Percentiles rank a stretch among this genome's conserved stretches.
These are phyloP conservation scores for Glossophaga mutica DNA, from an alignment of 2,797 vertebrate genomes.

Conservation along the genomic window DNA sequence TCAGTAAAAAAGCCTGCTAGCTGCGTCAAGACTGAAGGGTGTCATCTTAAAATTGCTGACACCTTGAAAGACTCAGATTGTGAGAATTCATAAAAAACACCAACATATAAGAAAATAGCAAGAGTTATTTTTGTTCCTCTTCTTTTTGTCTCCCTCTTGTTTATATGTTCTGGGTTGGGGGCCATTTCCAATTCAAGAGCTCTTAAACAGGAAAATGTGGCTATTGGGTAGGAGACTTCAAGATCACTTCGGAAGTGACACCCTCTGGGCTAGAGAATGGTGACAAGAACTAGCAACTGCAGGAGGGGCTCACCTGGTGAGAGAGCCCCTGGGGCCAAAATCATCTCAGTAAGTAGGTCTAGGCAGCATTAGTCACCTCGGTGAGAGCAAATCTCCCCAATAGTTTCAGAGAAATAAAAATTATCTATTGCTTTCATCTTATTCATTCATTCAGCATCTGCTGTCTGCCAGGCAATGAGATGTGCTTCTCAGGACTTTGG, in stretches of 20 bases:
- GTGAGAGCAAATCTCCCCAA: not conserved
- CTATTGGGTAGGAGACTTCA: not conserved
- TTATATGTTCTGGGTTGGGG: not conserved
- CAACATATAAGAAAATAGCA: not conserved
- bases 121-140: not conserved
- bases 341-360: not conserved
- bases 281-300: not conserved
- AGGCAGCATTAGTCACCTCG: not conserved
- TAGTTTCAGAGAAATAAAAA: not conserved
- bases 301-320: not conserved
- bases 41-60: not conserved
- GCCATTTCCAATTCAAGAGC: not conserved
- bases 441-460: not conserved
- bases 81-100: not conserved
- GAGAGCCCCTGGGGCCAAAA: not conserved
- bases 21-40: not conserved
- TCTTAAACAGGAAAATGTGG: not conserved
- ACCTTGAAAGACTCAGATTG: not conserved
- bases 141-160: not conserved
- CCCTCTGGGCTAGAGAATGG: not conserved
- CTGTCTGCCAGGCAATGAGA: not conserved
- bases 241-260: not conserved
- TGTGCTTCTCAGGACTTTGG: not conserved
- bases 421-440: not conserved
- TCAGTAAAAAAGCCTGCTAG: not conserved